Conservation (phyloP, 2,797 vertebrate species). For the Falco rusticolus region DNA sequence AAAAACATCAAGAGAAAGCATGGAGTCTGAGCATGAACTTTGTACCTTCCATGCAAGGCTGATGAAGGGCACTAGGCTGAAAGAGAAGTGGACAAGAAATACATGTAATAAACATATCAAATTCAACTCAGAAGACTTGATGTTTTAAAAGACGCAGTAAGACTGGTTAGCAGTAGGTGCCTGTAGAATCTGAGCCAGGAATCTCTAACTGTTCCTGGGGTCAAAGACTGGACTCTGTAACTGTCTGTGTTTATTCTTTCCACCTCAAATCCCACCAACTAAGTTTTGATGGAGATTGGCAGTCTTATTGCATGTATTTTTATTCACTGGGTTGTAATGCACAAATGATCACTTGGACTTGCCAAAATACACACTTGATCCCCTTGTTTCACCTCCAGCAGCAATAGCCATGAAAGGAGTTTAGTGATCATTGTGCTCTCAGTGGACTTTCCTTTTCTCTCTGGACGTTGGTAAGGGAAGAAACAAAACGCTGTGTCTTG, state of each 20-base stretch:
- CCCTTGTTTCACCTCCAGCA: background rate
- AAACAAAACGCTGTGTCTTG: background rate
- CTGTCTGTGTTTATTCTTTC: background rate
- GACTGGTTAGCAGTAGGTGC: background rate
- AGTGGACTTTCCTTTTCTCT: background rate
- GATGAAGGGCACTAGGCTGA: background rate
- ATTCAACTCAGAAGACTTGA: background rate
- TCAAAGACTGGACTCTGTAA: background rate
- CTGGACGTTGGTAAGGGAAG: background rate
- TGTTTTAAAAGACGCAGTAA: background rate
- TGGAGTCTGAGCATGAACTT: background rate
- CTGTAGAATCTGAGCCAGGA: background rate
- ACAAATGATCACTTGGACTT: background rate
- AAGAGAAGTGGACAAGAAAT: background rate
- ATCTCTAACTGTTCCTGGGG: background rate
- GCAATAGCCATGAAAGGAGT: background rate
- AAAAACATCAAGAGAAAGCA: background rate
- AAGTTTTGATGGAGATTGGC: background rate
- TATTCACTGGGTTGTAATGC: background rate
- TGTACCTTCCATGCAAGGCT: background rate
- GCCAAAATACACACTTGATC: background rate
- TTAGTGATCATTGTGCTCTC: background rate
- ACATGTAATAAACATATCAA: background rate
- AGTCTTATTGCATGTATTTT: background rate
- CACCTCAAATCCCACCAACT: background rate